Percentiles rank a stretch among this genome's conserved stretches.
Evolutionary conservation across 2,888 invertebrate species (phyloP).

Genomic region (Iphiclides podalirius): DNA sequence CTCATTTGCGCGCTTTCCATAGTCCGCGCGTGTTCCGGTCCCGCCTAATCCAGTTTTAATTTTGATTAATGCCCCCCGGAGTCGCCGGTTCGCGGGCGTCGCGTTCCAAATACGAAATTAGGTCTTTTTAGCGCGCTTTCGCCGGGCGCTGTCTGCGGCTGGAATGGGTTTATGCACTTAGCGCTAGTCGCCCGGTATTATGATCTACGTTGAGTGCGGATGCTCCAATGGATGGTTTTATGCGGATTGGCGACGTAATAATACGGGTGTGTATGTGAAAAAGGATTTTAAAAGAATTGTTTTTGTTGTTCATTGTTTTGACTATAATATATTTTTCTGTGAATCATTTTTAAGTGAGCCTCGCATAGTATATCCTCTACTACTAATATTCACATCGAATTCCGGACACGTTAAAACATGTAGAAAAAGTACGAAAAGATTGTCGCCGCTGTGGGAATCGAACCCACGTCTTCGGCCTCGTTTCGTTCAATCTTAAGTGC

Average conservation of each 20-base stretch:
- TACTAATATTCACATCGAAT: too few species aligned
- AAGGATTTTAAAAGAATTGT: too few species aligned
- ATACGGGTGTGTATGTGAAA: not conserved
- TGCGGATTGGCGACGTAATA: not conserved
- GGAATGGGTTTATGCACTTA: conserved; percentile 15
- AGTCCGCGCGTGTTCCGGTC: conserved; percentile 38
- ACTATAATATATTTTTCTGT: too few species aligned
- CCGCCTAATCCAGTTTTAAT: conserved; percentile 73
- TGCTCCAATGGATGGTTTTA: not conserved
- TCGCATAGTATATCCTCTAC: too few species aligned
- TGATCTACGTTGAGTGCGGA: conserved; percentile 5
- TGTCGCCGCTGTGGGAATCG: too few species aligned
- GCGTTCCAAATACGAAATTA: conserved; percentile 45
- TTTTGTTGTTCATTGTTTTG: too few species aligned
- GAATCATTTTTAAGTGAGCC: too few species aligned
- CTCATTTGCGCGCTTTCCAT: conserved; percentile 30
- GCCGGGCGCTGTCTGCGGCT: conserved; percentile 8
- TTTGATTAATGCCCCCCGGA: conserved; percentile 67
- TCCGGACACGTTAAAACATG: too few species aligned
- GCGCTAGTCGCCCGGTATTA: conserved; percentile 1
- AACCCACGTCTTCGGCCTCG: too few species aligned
- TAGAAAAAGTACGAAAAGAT: too few species aligned
- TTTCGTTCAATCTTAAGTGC: too few species aligned
- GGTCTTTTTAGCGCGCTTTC: conserved; percentile 34
- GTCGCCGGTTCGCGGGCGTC: conserved; percentile 34